Evolutionary conservation across 2,888 invertebrate species (phyloP), one percentile per base, ranked within the genome.

Genomic region (Cryptocephalus moraei): DNA sequence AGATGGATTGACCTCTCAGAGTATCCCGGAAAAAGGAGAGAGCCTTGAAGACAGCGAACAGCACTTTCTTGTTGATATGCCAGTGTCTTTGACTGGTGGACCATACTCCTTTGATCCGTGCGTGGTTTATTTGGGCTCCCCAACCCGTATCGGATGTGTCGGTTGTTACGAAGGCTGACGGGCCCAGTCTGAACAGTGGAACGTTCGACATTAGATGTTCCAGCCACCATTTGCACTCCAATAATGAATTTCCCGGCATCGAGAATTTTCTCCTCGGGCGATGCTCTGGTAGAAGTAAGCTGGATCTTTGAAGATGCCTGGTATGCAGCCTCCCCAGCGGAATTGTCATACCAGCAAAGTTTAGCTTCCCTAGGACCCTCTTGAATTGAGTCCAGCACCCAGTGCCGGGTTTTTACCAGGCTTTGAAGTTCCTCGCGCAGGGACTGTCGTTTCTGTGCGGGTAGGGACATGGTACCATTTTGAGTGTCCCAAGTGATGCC

Each of bases 21-120:
- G n/a, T n/a, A n/a, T n/a, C n/a, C n/a, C 1, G 42, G 32, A 6
- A 40, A n/a, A 12, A 9, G 8, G 22, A n/a, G n/a, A 56, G 9
- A 9, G 49, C 13, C 9, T 32, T 42, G 9, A 38, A 47, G 8
- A 55, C 50, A 8, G 53, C 52, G 44, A 42, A 49, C n/a, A 56
- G 10, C 39, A 53, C 55, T 36, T 56, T 56, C 38, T n/a, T 34
- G 46, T 53, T 56, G 33, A 56, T 51, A 39, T 56, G 56, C 53
- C 54, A 56, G 8, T 11, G 9, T 32, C 33, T 39, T 43, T 55
- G 54, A 9, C 22, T 8, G 1, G 12, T 8, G 1, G 44, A 39
- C 53, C 54, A 56, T 13, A 10, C 11, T 11, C 44, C 22, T 33
- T 41, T 44, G n/a, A 51, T 32, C 1, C 33, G 2, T 11, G 4